Conservation (phyloP, 2,797 vertebrate species). For the Anas flavirostris region DNA sequence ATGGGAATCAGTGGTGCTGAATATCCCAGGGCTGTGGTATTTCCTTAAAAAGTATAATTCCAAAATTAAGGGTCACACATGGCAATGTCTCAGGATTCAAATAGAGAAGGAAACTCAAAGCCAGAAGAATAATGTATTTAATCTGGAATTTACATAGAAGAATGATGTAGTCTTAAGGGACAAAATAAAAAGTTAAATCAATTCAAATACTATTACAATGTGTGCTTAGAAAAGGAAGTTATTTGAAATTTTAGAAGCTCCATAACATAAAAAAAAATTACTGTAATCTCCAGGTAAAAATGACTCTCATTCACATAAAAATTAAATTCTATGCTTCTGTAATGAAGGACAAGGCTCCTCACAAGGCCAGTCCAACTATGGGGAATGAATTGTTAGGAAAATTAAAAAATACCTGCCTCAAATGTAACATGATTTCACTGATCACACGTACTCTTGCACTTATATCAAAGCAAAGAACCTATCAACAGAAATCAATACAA, state of each 20-base stretch:
- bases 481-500: neutral
- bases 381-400: neutral
- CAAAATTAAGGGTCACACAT: neutral
- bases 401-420: neutral
- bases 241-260: neutral
- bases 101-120: neutral
- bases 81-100: neutral
- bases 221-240: neutral
- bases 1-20: neutral
- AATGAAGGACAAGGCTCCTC: neutral
- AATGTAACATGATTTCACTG: neutral
- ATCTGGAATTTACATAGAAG: neutral
- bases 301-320: neutral
- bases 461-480: neutral
- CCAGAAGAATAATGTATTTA: neutral
- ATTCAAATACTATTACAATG: neutral
- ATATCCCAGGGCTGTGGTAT: fast-evolving
- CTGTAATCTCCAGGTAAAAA: neutral
- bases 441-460: neutral
- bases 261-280: neutral
- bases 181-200: neutral
- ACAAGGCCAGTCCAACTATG: neutral
- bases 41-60: neutral
- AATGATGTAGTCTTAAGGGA: neutral
- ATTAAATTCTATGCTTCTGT: neutral